Conservation (phyloP, 1,140 invertebrate genomes). For the Magallana angulata region DNA sequence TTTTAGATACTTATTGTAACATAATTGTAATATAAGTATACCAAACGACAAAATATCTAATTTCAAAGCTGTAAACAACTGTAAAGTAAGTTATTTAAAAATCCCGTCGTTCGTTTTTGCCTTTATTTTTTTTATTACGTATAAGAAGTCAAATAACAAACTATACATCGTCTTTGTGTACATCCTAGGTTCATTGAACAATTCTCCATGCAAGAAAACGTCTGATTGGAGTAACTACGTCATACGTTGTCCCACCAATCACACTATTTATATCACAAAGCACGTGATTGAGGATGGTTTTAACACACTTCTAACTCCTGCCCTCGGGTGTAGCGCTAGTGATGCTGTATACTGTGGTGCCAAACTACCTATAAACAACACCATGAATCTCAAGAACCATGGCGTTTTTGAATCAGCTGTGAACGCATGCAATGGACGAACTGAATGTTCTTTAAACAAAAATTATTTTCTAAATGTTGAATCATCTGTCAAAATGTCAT, state of each 20-base stretch:
- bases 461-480: background rate
- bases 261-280: background rate
- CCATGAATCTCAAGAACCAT: background rate
- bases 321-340: background rate
- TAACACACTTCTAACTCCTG: background rate
- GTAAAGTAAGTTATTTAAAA: too few species aligned
- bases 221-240: background rate
- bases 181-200: background rate
- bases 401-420: background rate
- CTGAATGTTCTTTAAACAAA: background rate
- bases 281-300: background rate
- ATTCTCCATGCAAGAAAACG: background rate
- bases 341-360: background rate
- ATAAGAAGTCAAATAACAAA: too few species aligned
- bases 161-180: too few species aligned
- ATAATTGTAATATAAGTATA: too few species aligned
- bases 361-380: background rate
- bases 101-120: too few species aligned
- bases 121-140: too few species aligned
- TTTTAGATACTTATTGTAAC: too few species aligned
- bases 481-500: background rate
- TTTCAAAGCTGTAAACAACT: too few species aligned
- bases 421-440: background rate
- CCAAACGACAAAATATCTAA: too few species aligned
- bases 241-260: background rate